These are phyloP conservation scores for Caenorhabditis sp. DNA, from an alignment of 2,888 invertebrate species.

Conservation along the genomic window DNA sequence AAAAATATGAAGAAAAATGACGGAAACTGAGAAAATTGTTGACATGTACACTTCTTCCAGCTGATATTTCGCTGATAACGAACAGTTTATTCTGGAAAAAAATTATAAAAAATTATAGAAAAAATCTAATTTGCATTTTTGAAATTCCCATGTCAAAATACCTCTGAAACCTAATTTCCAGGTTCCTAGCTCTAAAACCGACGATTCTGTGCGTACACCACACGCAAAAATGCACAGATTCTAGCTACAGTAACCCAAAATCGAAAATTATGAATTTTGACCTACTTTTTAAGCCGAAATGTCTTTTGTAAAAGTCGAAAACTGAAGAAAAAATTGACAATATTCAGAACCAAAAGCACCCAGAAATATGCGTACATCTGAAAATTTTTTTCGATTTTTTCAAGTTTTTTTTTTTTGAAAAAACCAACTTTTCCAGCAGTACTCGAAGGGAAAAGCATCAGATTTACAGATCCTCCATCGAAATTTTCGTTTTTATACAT, in stretches of 20 bases:
- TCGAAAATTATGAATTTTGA: background rate
- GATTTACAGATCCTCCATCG: conserved; percentile 3
- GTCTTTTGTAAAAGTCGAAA: background rate
- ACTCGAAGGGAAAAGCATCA: background rate
- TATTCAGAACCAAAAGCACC: background rate
- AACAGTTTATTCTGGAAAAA: background rate
- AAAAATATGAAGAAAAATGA: conserved; percentile 28
- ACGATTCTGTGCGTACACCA: too few relatives aligned
- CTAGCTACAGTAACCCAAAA: too few relatives aligned
- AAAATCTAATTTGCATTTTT: too few relatives aligned
- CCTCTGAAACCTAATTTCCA: too few relatives aligned
- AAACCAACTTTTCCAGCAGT: background rate
- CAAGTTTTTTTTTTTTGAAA: conserved; percentile 1
- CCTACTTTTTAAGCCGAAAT: background rate
- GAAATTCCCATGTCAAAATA: too few relatives aligned
- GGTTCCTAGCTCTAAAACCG: too few relatives aligned
- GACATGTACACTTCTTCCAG: conserved; percentile 39
- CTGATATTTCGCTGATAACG: conserved; percentile 32
- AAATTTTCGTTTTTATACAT: conserved; percentile 14
- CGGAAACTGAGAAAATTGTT: conserved; percentile 22
- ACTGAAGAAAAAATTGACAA: background rate
- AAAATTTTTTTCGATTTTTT: background rate
- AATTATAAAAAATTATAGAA: too few relatives aligned
- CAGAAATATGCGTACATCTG: background rate
- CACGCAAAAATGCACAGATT: too few relatives aligned